phyloP scores from a whole-genome alignment of 2,888 invertebrate species.

The Rhagonycha lutea region DNA sequence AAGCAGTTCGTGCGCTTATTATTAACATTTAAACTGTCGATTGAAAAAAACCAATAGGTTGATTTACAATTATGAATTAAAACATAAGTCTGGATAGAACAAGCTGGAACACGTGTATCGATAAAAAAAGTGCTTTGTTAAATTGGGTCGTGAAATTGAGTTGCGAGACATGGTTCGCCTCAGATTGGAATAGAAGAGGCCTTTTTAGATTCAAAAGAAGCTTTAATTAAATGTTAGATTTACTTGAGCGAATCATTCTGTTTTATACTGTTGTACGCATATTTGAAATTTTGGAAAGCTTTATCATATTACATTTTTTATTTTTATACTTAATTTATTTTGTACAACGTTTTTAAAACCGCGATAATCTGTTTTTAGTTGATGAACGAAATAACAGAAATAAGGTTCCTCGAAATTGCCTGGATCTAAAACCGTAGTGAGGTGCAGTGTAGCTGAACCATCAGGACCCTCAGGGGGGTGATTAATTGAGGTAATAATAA shows the following conservation, averaged over 20 bases:
- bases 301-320: too few species aligned
- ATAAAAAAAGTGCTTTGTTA: neutral
- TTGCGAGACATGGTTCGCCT: neutral
- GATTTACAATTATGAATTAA: too few species aligned
- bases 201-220: neutral
- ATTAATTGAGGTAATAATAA: neutral
- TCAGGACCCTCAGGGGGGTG: neutral
- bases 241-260: neutral
- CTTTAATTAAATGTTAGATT: neutral
- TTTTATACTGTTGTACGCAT: too few species aligned
- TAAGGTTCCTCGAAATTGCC: neutral
- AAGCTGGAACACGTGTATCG: neutral
- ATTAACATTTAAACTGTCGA: too few species aligned
- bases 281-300: too few species aligned
- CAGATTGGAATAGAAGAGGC: neutral
- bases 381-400: neutral
- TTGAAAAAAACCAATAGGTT: too few species aligned
- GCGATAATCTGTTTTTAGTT: too few species aligned
- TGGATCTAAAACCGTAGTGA: neutral
- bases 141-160: neutral
- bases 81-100: too few species aligned
- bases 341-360: too few species aligned
- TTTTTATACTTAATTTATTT: too few species aligned
- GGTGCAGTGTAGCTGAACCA: neutral
- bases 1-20: too few species aligned